Percentiles rank a stretch among this genome's conserved stretches.
Conservation (phyloP, 2,113 vertebrate species). For the Tragelaphus scriptus region DNA sequence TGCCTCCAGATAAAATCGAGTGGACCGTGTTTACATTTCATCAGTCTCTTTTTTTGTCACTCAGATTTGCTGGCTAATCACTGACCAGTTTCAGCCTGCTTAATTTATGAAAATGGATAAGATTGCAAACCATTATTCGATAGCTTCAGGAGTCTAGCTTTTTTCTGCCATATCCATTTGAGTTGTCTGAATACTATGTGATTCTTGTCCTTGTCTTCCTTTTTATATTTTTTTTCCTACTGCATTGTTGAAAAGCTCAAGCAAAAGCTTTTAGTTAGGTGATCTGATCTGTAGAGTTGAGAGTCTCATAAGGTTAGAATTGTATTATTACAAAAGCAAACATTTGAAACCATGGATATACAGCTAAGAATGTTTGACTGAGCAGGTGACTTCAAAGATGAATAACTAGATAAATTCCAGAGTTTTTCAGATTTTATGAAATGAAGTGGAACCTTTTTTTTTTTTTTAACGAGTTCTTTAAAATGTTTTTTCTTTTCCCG, state of each 20-base stretch:
- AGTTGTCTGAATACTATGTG: slow-evolving; percentile 35
- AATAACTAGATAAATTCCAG: slow-evolving; percentile 49
- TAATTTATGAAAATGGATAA: slow-evolving; percentile 65
- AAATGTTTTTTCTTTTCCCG: slow-evolving; percentile 13
- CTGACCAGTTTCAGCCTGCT: slow-evolving; percentile 55
- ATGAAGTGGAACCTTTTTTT: slow-evolving; percentile 12
- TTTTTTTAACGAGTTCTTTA: neutral
- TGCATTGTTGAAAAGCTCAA: slow-evolving; percentile 63
- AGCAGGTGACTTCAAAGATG: slow-evolving; percentile 67
- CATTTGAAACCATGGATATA: slow-evolving; percentile 62
- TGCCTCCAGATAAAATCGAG: slow-evolving; percentile 32
- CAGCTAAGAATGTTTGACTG: slow-evolving; percentile 51
- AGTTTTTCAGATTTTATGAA: slow-evolving; percentile 64
- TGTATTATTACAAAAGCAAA: slow-evolving; percentile 72
- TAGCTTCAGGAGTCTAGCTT: slow-evolving; percentile 29
- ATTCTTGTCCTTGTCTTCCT: slow-evolving; percentile 16
- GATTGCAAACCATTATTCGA: slow-evolving; percentile 35
- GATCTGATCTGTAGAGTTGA: slow-evolving; percentile 49
- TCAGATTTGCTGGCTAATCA: slow-evolving; percentile 31
- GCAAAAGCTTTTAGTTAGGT: slow-evolving; percentile 65
- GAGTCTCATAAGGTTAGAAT: slow-evolving; percentile 57
- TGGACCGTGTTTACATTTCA: slow-evolving; percentile 23
- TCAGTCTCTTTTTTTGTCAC: slow-evolving; percentile 4
- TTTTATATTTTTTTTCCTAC: slow-evolving; percentile 1
- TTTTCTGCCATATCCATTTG: slow-evolving; percentile 19